Evolutionary conservation across 2,797 vertebrate species (phyloP).

Genomic region (Borostomias antarcticus): DNA sequence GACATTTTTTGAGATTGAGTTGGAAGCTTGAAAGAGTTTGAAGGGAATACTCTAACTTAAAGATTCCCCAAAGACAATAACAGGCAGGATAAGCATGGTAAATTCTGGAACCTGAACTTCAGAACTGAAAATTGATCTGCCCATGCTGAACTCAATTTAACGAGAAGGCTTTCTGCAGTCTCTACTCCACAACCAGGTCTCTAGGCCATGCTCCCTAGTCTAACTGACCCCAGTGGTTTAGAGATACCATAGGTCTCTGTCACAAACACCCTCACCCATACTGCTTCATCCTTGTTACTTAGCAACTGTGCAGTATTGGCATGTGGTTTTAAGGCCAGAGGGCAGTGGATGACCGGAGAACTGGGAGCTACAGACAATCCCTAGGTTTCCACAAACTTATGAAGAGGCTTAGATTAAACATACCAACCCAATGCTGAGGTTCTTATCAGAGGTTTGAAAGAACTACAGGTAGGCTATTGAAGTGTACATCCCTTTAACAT

Average conservation of each 20-base stretch:
- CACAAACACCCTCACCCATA: neutral
- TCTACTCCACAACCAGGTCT: too few species aligned
- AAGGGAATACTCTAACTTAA: neutral
- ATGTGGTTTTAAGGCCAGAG: constrained; percentile 22
- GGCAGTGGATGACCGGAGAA: constrained; percentile 12
- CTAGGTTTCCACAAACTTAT: constrained; percentile 13
- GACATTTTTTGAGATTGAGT: neutral
- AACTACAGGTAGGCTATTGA: neutral
- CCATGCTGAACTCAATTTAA: too few species aligned
- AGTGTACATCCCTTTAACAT: neutral
- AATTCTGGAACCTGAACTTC: too few species aligned
- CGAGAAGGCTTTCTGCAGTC: too few species aligned
- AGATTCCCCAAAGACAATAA: too few species aligned
- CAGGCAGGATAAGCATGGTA: too few species aligned
- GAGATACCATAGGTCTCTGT: neutral
- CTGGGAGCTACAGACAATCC: constrained; percentile 14
- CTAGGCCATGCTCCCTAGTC: too few species aligned
- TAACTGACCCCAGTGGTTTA: neutral
- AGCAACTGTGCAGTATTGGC: constrained; percentile 27
- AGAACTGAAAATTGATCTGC: too few species aligned
- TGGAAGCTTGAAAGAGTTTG: neutral
- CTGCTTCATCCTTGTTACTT: constrained; percentile 4
- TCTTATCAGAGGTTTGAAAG: neutral
- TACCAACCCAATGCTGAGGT: neutral
- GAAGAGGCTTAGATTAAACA: neutral